Conservation (phyloP, 1,140 invertebrate genomes). For the Mesaphorura yosii region DNA sequence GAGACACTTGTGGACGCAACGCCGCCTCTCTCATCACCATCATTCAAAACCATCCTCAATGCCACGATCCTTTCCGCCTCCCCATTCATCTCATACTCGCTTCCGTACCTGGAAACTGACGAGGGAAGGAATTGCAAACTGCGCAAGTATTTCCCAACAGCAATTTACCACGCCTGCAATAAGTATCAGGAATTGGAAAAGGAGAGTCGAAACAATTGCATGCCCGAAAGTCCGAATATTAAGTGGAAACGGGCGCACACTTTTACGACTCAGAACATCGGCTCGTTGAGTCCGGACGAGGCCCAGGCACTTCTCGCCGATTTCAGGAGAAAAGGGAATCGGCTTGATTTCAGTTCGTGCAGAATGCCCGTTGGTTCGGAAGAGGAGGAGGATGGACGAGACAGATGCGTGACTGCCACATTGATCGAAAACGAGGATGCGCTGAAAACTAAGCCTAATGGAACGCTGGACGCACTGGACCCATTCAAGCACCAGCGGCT, state of each 20-base stretch:
- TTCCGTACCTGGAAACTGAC: conserved; percentile 82
- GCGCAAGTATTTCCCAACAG: conserved; percentile 61
- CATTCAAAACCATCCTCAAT: no score
- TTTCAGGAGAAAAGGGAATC: conserved; percentile 71
- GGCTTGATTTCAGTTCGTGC: conserved; percentile 39
- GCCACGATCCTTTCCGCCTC: conserved; percentile 70
- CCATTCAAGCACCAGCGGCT: conserved; percentile 76
- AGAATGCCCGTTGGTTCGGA: no score
- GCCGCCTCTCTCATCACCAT: no score
- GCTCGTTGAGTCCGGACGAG: conserved; percentile 44
- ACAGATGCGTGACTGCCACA: not conserved
- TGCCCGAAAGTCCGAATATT: conserved; percentile 4
- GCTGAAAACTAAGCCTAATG: conserved; percentile 13
- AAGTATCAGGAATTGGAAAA: conserved; percentile 40
- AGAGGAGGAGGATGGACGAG: not conserved
- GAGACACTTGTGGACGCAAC: conserved; percentile 18
- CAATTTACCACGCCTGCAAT: conserved; percentile 73
- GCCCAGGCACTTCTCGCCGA: conserved; percentile 64
- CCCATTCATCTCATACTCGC: conserved; percentile 67
- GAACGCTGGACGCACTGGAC: conserved; percentile 63
- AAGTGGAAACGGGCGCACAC: conserved; percentile 43
- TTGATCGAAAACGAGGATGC: not conserved
- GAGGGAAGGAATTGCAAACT: conserved; percentile 61
- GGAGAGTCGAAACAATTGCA: not conserved
- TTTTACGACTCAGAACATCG: conserved; percentile 60